Evolutionary conservation across 92 coral and sea anemone genomes (phyloP), one percentile per base, ranked within the genome.

Genomic region (Parazoanthus swiftii): DNA sequence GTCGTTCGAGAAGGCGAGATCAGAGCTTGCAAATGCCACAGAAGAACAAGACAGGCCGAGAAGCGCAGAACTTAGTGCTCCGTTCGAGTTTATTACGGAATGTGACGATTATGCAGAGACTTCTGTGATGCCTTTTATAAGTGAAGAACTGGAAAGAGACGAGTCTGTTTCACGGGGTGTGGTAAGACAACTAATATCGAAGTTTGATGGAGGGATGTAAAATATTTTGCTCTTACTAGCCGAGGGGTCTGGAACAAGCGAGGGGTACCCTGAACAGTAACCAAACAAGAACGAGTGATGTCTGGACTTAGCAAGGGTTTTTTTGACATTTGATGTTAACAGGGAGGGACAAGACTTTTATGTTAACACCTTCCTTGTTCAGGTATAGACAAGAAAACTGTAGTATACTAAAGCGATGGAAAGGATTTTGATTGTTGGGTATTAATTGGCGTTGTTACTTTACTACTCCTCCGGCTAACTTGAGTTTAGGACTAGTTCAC

Each of bases 1-100:
- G 94, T 93, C 98, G 29, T 90, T 81, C 50, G 94, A 95, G 66
- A 93, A 95, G 66, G 89, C 89, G 67, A 95, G 90, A 59, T 88
- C 92, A 1, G 94, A 91, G 25, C 89, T 91, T 35, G 93, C 89
- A 9, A 92, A 81, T 29, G 87, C 94, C 2, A 70, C 85, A 2
- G 81, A 81, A 25, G 91, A 88, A 44, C 88, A 90, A 37, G 91
- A 74, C 75, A 88, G 98, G 44, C 98, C 98, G 1, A 91, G 92
- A 78, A 95, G 98, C 90, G 90, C 70, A 26, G 86, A 92, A 72
- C 86, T 93, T 1, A 85, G 93, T 48, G 95, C 85, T 75, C 89
- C 86, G 77, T 85, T 86, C 56, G 94, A 91, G 4, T 89, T 89
- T 65, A 91, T 94, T 20, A 94, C 93, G 44, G 95, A 93, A 81